Evolutionary conservation across 1,140 invertebrate genomes (phyloP), one percentile per base, ranked within the genome.

Genomic region (Popillia japonica): DNA sequence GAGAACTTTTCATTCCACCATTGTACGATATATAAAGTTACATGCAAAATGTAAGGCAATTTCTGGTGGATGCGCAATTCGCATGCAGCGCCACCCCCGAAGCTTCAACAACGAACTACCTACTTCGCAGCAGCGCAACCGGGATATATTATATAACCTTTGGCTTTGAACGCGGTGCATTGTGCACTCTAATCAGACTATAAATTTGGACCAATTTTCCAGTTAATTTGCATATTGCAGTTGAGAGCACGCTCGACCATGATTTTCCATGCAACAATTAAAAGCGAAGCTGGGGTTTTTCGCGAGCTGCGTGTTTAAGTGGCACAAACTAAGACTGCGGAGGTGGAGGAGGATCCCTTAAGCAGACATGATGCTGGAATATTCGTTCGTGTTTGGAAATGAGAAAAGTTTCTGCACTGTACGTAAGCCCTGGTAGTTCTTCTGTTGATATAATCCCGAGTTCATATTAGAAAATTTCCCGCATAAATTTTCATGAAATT

Each of bases 41-140:
- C 74, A 75, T 48, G 74, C 44, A 55, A 75, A 75, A 75, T 75
- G 74, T 55, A 55, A 79, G 64, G 76, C 78, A 79, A 79, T 79
- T 79, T 77, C 75, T 44, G 20, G 27, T 34, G 76, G 78, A 79
- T 79, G 78, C 68, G 76, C 78, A 79, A 79, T 79, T 79, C 76
- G 76, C 72, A 79, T 77, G 78, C 78, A 75, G 78, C 78, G 61
- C 68, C 40, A 40, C 44, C 48, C n/a, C 14, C 42, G 72, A 34
- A 14, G 17, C 44, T 48, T 41, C 64, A n/a, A 7, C 61, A 34
- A 9, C 11, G 72, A 74, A 78, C 77, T 74, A 74, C 72, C 77
- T 23, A 74, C 72, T 59, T 59, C 22, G 22, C 17, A 68, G 27
- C 27, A 34, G 27, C 27, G 27, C 61, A 68, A 68, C 61, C 22